Evolutionary conservation across 2,888 invertebrate species (phyloP).

Genomic region (Pseudococcus viburni): DNA sequence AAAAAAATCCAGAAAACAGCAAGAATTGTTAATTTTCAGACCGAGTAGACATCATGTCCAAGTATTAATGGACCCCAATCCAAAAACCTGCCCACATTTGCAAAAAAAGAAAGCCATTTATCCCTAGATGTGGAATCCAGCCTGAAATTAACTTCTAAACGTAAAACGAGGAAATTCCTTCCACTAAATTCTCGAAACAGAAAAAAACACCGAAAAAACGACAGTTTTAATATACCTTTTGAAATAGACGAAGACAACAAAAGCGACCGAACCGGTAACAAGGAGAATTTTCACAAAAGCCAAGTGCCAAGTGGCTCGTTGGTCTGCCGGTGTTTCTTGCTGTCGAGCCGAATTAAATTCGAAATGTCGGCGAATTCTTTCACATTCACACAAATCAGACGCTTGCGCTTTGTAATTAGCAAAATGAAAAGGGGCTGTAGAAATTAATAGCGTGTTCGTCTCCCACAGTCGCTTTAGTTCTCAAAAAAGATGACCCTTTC

Average conservation of each 20-base stretch:
- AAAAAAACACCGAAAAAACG: neutral
- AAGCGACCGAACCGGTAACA: constrained; percentile 4
- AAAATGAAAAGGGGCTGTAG: constrained; percentile 15
- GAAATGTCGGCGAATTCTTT: constrained; percentile 33
- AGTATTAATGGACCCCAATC: too few relatives aligned
- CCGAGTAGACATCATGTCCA: too few relatives aligned
- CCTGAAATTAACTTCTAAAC: neutral
- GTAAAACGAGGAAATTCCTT: neutral
- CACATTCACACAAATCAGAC: constrained; percentile 34
- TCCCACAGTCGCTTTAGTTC: neutral
- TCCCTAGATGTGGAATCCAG: neutral
- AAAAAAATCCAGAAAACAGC: too few relatives aligned
- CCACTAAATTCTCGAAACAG: neutral
- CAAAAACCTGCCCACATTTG: neutral
- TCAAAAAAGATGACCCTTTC: constrained; percentile 16
- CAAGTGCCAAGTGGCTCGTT: neutral
- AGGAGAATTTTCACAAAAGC: constrained; percentile 2
- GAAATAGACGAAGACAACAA: neutral
- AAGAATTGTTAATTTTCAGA: too few relatives aligned
- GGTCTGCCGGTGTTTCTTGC: neutral
- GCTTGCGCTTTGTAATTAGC: constrained; percentile 32
- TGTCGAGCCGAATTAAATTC: constrained; percentile 4
- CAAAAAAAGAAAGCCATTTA: neutral
- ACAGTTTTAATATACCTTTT: neutral
- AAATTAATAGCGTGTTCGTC: constrained; percentile 39